A percentile compares a stretch with the other conserved stretches of the same genome.
Conservation (phyloP, 2,113 vertebrate species). For the Sula dactylatra region DNA sequence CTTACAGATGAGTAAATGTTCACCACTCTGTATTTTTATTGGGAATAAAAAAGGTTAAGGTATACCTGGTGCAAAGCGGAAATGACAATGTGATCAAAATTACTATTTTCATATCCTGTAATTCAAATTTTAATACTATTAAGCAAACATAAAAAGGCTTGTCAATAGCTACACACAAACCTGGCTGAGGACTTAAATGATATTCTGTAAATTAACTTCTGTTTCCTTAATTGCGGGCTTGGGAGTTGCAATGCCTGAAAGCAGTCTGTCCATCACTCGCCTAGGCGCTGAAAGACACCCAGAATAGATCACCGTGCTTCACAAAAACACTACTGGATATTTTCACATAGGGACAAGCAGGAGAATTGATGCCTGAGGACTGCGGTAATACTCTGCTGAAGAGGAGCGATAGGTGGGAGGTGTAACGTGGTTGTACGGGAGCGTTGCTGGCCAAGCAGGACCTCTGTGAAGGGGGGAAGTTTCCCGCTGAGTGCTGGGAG, state of each 20-base stretch:
- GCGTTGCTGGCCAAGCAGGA: not conserved
- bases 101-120: not conserved
- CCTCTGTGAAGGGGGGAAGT: not conserved
- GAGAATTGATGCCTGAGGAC: not conserved
- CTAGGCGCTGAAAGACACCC: not conserved
- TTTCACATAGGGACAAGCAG: not conserved
- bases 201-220: not conserved
- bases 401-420: not conserved
- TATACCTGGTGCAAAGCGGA: not conserved
- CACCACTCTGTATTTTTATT: not conserved
- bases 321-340: not conserved
- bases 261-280: not conserved
- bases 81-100: not conserved
- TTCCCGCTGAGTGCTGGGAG: not conserved
- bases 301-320: not conserved
- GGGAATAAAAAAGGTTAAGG: not conserved
- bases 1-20: not conserved
- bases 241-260: not conserved
- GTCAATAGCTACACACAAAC: not conserved
- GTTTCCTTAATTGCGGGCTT: not conserved
- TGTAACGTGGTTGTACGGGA: too few relatives aligned
- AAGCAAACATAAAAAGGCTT: not conserved
- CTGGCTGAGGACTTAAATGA: not conserved
- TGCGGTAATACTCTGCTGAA: not conserved
- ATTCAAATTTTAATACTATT: not conserved